Percentiles rank a stretch among this genome's conserved stretches.
These are phyloP conservation scores for Onychomys arenicola DNA, from an alignment of 2,797 vertebrate species.

Conservation along the genomic window DNA sequence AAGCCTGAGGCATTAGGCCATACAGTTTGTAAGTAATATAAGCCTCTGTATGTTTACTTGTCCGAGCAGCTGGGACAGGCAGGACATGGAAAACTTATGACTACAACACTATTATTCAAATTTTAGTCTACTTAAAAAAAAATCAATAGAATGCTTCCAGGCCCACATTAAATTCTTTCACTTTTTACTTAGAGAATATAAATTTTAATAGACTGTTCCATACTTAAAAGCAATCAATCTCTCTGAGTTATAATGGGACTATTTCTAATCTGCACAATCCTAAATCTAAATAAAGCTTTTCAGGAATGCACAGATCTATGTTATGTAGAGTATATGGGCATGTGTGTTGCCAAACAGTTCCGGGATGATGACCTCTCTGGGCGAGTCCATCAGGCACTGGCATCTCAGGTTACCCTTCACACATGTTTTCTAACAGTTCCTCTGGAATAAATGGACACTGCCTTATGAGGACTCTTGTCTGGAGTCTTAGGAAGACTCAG, in stretches of 20 bases:
- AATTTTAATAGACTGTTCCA: conserved; percentile 5
- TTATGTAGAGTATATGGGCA: neutral
- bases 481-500: neutral
- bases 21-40: too few relatives aligned
- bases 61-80: too few relatives aligned
- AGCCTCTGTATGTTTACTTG: too few relatives aligned
- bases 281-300: neutral
- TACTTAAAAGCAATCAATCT: neutral
- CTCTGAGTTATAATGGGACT: neutral
- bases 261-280: neutral
- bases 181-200: neutral
- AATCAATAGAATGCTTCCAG: neutral
- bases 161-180: neutral
- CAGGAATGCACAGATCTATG: neutral
- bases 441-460: neutral
- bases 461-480: neutral
- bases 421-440: neutral
- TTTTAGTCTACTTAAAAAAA: neutral
- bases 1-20: too few relatives aligned
- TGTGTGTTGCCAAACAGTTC: neutral
- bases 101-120: neutral
- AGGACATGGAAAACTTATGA: too few relatives aligned
- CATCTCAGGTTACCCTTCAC: too few relatives aligned
- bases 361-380: neutral
- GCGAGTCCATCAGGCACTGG: neutral